These are phyloP conservation scores for Thryonomys swinderianus DNA, from an alignment of 2,113 vertebrate genomes.

Conservation along the genomic window DNA sequence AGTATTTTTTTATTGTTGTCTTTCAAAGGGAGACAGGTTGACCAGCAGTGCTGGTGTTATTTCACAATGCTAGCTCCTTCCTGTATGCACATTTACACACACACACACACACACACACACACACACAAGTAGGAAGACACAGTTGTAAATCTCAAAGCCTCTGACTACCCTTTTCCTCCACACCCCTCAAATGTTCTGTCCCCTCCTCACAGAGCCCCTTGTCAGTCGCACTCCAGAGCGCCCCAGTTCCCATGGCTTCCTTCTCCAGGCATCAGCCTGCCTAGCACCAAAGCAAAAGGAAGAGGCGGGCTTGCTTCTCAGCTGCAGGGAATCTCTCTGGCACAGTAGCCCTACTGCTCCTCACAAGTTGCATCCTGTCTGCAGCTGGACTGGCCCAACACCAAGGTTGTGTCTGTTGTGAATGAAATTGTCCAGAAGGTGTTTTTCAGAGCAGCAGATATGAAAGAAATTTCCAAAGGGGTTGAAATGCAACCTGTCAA, in stretches of 20 bases:
- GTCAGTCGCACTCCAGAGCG: background rate
- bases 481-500: background rate
- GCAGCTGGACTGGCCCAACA: slow-evolving; percentile 44
- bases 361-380: slow-evolving; percentile 69
- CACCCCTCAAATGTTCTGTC: background rate
- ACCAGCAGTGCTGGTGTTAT: background rate
- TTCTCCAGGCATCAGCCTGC: background rate
- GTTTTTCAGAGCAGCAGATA: background rate
- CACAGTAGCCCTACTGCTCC: slow-evolving; percentile 7
- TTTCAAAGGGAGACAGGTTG: slow-evolving; percentile 58
- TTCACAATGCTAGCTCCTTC: slow-evolving; percentile 75
- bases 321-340: background rate
- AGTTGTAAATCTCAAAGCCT: slow-evolving; percentile 1
- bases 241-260: background rate
- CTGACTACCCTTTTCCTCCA: background rate
- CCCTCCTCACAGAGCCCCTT: background rate
- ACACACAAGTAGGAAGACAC: background rate
- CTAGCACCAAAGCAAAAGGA: background rate
- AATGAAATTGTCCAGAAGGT: slow-evolving; percentile 13
- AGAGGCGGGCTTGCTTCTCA: background rate
- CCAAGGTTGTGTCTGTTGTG: slow-evolving; percentile 41
- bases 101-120: background rate
- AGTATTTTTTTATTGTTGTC: slow-evolving; percentile 61
- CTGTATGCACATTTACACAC: slow-evolving; percentile 5
- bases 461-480: slow-evolving; percentile 17